Conservation (phyloP, 1,140 invertebrate species). For the Rhagoletis zephyria region DNA sequence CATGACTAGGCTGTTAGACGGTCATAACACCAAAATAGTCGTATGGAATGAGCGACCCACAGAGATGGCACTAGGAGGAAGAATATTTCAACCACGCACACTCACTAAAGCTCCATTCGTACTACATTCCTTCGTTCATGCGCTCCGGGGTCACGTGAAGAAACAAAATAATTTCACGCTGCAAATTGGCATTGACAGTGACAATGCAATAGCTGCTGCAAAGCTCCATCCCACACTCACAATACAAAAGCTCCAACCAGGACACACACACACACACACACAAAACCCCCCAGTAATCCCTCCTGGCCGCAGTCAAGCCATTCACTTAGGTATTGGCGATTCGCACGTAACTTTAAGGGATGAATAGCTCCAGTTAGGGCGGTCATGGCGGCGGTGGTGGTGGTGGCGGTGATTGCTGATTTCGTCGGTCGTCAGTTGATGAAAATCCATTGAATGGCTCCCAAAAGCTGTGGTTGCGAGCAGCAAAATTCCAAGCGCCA, state of each 20-base stretch:
- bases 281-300: not conserved
- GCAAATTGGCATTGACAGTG: constrained; percentile 35
- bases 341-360: not conserved
- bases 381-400: too few species aligned
- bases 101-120: not conserved
- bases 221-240: not conserved
- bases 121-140: not conserved
- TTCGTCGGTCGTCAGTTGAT: constrained; percentile 24
- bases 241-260: not conserved
- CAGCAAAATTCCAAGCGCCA: not conserved
- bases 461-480: not conserved
- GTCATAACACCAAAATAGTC: not conserved
- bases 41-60: not conserved
- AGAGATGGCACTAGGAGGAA: too few species aligned
- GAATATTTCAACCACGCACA: too few species aligned
- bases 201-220: not conserved
- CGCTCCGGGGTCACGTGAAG: not conserved
- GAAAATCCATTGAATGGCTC: constrained; percentile 45
- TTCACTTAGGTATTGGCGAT: constrained; percentile 7
- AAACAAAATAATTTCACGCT: constrained; percentile 19
- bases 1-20: not conserved
- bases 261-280: not conserved
- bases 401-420: not conserved
- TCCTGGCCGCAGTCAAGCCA: not conserved
- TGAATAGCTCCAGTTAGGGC: not conserved